These are phyloP conservation scores for Drosophila carrolli DNA, from an alignment of 1,140 invertebrate genomes.

Conservation along the genomic window DNA sequence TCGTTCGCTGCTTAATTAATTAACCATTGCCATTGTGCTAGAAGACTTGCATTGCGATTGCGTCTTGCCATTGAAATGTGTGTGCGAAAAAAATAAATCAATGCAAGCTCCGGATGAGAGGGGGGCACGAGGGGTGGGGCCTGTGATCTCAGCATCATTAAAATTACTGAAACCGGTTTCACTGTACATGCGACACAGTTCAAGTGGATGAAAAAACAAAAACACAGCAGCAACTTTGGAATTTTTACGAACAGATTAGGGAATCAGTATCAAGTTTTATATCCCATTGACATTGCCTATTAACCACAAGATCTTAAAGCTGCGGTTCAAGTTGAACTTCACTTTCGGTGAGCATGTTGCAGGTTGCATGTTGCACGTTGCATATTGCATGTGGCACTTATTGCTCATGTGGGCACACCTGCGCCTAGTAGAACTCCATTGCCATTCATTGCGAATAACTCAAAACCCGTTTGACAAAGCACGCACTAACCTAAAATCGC, in stretches of 20 bases:
- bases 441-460: conserved; percentile 46
- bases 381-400: conserved; percentile 36
- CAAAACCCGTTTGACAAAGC: conserved; percentile 63
- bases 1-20: conserved; percentile 55
- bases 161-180: conserved; percentile 68
- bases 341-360: conserved; percentile 42
- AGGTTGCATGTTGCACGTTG: conserved; percentile 9
- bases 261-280: conserved; percentile 15
- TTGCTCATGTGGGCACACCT: conserved; percentile 32
- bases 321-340: conserved; percentile 45
- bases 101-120: conserved; percentile 13
- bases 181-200: conserved; percentile 66
- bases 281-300: conserved; percentile 35
- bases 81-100: conserved; percentile 57
- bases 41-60: conserved; percentile 53
- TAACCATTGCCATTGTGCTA: conserved; percentile 53
- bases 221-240: conserved; percentile 44
- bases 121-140: background rate
- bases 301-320: background rate
- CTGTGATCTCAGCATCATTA: conserved; percentile 64
- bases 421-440: conserved; percentile 12
- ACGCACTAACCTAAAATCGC: conserved; percentile 69
- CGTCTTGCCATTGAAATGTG: conserved; percentile 60
- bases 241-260: conserved; percentile 45
- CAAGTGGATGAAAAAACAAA: conserved; percentile 36